Evolutionary conservation across 2,113 vertebrate species (phyloP), one percentile per base, ranked within the genome.

Genomic region (Salvelinus alpinus): DNA sequence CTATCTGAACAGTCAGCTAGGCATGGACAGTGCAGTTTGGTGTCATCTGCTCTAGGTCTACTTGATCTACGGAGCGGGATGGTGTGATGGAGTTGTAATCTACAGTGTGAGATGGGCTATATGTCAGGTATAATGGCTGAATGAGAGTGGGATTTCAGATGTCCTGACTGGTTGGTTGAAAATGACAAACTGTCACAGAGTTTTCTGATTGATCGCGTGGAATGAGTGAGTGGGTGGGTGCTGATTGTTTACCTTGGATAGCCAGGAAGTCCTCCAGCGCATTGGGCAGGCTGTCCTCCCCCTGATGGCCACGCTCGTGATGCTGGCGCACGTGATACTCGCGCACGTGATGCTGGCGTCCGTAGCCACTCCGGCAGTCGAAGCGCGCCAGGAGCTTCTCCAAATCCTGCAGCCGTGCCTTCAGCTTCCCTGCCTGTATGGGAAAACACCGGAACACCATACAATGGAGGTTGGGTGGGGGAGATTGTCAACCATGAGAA

Each of bases 361-460:
- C 0, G 47, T 79, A 11, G 86, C 90, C 85, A 74, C 73, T 34
- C 0, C 91, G 82, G 5, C 97, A 97, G 87, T 92, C 90, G 3
- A 95, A 91, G 34, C 74, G 90, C 68, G 93, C 92, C 79, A 97
- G 89, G 92, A 94, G 86, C 51, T 86, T 90, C 85, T 97, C 96
- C 91, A 95, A 83, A 83, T 93, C 77, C 81, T 89, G 88, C 88
- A 98, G 91, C 73, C 78, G 93, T 79, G 80, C 84, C 88, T 89
- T 94, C 80, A 97, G 92, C 83, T 76, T 89, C 62, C 91, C 91
- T 0, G 90, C 94, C 97, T 98, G 77, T 44, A 44, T 44, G 38
- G 38, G 13, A 22, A 65, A 27, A 65, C 4, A 69, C 16, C 18
- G 34, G 31, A 12, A 47, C 1, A 72, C 14, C 34, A 62, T 16